Base-by-base conservation (phyloP, 2,888 invertebrate genomes). In the Anthoptus insignis region DNA sequence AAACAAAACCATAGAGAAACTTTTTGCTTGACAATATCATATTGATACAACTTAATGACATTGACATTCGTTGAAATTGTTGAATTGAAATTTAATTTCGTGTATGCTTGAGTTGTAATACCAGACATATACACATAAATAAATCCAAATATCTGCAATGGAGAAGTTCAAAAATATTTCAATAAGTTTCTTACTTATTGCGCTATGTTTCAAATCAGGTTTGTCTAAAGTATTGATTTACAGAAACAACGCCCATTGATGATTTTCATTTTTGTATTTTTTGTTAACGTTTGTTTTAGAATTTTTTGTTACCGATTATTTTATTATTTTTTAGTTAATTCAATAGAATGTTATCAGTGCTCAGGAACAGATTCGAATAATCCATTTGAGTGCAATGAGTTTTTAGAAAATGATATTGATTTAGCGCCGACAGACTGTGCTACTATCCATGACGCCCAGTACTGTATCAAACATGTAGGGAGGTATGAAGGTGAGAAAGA, bases 381-480 rank as follows among this genome's bases (percentile, higher is more conserved):
- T 79, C 97, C 97, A 13, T 97, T 97, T 87, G 96, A 97, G 84
- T 98, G 98, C 88, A 96, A 96, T 83, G 97, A 98, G 83, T 96
- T 94, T 94, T 93, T 97, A 81, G 93, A 95, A 65, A 94, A 91
- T 75, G 94, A 95, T 82, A 94, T 94, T 77, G 95, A 96, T 80
- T 94, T 98, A 74, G 81, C 89, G 78, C 95, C 96, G 59, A 94
- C 93, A 74, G 94, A 96, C 77, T 98, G 98, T 88, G 95, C 96
- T 72, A 92, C 94, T 66, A 97, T 99, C 67, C 97, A 97, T 83
- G 96, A 95, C 72, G 98, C 99, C 14, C 95, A 96, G 79, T 99
- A 96, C 87, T 99, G 99, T 88, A 95, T 99, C 75, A 99, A 99
- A 93, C 97, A 98, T 80, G 97, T 97, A 67, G 99, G 99, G 71